Evolutionary conservation across 2,797 vertebrate species (phyloP), one percentile per base, ranked within the genome.

Genomic region (Cyprinella venusta): DNA sequence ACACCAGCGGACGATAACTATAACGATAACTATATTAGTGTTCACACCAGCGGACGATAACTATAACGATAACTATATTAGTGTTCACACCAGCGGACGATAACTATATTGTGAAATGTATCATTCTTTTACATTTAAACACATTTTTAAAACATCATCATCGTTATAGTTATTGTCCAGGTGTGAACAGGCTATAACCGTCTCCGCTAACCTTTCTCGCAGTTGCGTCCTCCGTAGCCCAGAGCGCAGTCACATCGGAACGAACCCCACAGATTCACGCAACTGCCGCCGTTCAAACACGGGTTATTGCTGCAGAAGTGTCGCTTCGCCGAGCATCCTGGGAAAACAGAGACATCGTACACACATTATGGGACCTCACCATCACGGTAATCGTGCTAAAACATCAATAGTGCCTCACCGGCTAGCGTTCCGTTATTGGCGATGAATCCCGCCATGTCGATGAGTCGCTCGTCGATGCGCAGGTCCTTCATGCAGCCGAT

Each of bases 401-500:
- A 63, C 59, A 15, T 30, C 24, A 3, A 6, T 3, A 26, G 12
- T 13, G 6, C 12, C 59, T 63, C 45, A 75, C 97, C 97, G 50
- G 97, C 95, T 81, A 96, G 74, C 3, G 97, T 99, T 92, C 97
- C 97, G 0, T 99, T 99, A 92, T 99, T 98, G 72, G 97, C 97
- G 21, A 98, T 96, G 94, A 96, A 98, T 88, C 96, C 91, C 0
- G 96, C 97, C 96, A 99, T 96, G 93, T 99, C 97, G 3, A 97
- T 84, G 0, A 93, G 95, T 79, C 91, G 95, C 92, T 95, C 95
- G 90, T 98, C 96, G 1, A 99, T 93, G 5, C 93, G 95, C 85
- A 99, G 94, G 93, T 97, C 93, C 90, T 94, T 95, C 94, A 99
- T 98, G 92, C 97, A 98, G 88, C 97, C 97, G 86, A 97, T 94